Evolutionary conservation across 2,797 vertebrate genomes (phyloP).

Genomic region (Lepidocolaptes lacrymiger): DNA sequence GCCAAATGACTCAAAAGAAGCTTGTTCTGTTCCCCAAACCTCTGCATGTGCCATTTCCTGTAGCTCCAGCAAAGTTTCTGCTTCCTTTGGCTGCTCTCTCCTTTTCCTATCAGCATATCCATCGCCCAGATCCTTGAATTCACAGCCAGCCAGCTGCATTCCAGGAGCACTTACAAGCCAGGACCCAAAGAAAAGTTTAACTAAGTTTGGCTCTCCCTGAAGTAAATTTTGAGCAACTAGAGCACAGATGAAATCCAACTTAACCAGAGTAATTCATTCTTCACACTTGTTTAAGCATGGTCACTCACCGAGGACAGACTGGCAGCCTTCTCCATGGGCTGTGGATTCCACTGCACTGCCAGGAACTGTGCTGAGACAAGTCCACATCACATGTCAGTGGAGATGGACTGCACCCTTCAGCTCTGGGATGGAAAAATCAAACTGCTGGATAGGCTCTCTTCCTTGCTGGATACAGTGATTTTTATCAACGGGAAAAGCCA

Average conservation of each 20-base stretch:
- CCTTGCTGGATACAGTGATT: constrained; percentile 21
- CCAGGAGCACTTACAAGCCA: background rate
- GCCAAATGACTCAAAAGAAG: background rate
- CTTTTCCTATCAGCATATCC: background rate
- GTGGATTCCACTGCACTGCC: background rate
- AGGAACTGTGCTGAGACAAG: constrained; percentile 15
- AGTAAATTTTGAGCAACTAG: background rate
- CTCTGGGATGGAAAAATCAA: constrained; percentile 65
- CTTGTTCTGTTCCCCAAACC: background rate
- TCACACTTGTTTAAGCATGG: constrained; percentile 38
- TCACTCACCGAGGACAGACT: constrained; percentile 30
- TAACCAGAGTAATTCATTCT: constrained; percentile 36
- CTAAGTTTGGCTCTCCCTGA: constrained; percentile 2
- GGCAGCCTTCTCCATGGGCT: constrained; percentile 14
- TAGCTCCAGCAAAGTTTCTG: background rate
- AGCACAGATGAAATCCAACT: constrained; percentile 25
- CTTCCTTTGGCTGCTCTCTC: background rate
- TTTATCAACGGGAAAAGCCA: constrained; percentile 69
- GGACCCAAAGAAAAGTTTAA: constrained; percentile 14
- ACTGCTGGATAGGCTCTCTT: constrained; percentile 34
- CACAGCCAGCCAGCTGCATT: background rate
- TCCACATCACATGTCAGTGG: background rate
- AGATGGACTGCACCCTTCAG: constrained; percentile 61
- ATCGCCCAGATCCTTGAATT: background rate
- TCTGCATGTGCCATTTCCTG: background rate